These are phyloP conservation scores for Engraulis encrasicolus DNA, from an alignment of 2,113 vertebrate species.

Conservation along the genomic window DNA sequence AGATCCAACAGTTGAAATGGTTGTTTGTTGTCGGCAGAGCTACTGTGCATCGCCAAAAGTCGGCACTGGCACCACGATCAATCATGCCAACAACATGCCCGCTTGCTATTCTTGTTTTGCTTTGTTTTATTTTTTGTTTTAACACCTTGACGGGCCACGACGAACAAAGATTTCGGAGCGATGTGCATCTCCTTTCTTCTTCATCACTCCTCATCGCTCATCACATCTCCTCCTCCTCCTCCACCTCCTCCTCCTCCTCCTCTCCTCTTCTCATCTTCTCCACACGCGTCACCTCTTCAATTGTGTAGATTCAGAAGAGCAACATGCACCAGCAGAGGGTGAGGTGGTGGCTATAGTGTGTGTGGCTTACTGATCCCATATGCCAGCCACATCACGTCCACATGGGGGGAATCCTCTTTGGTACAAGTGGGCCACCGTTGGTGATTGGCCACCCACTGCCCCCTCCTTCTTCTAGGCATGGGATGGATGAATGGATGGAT, in stretches of 20 bases:
- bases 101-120: no score
- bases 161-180: background rate
- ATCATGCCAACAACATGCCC: background rate
- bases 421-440: background rate
- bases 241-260: background rate
- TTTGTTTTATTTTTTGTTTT: background rate
- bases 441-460: slow-evolving; percentile 6
- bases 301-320: background rate
- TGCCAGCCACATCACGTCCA: background rate
- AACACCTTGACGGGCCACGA: background rate
- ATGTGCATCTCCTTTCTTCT: background rate
- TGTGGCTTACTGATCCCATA: background rate
- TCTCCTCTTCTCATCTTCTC: no score
- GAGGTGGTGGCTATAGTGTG: background rate
- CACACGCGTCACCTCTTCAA: no score
- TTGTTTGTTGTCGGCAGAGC: background rate
- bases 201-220: no score
- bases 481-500: no score
- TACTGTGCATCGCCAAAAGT: background rate
- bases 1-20: background rate
- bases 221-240: background rate
- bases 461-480: background rate
- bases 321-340: background rate
- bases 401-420: slow-evolving; percentile 14
- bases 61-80: background rate